These are phyloP conservation scores for Samia ricini DNA, from an alignment of 1,140 invertebrate species.

Conservation along the genomic window DNA sequence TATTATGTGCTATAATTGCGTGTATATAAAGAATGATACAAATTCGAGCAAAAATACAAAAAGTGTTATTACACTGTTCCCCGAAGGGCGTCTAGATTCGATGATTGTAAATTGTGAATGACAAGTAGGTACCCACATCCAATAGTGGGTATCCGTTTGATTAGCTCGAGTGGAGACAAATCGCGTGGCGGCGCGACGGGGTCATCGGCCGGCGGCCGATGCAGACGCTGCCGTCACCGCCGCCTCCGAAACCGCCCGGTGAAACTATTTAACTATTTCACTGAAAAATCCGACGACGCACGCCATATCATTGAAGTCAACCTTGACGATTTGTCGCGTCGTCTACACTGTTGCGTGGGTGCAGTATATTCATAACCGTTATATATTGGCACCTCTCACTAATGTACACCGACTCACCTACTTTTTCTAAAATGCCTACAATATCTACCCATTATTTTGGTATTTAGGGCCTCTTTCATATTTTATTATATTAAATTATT, in stretches of 20 bases:
- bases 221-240: slow-evolving; percentile 63
- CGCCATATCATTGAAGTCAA: slow-evolving; percentile 66
- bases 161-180: slow-evolving; percentile 49
- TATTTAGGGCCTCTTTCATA: neutral
- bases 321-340: slow-evolving; percentile 71
- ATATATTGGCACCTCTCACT: slow-evolving; percentile 54
- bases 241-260: slow-evolving; percentile 47
- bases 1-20: neutral
- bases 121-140: neutral
- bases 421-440: slow-evolving; percentile 12
- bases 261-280: slow-evolving; percentile 75
- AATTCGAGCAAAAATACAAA: neutral
- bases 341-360: slow-evolving; percentile 64
- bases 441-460: slow-evolving; percentile 7
- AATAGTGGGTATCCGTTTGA: slow-evolving; percentile 26
- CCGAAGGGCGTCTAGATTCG: neutral
- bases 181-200: slow-evolving; percentile 54
- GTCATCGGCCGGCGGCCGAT: slow-evolving; percentile 57
- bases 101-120: neutral
- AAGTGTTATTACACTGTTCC: neutral
- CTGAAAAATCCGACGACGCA: slow-evolving; percentile 70
- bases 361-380: slow-evolving; percentile 59
- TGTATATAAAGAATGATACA: neutral
- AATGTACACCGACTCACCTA: slow-evolving; percentile 25
- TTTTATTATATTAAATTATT: neutral